phyloP scores from a whole-genome alignment of 2,113 vertebrate genomes.

The Mus spicilegus region DNA sequence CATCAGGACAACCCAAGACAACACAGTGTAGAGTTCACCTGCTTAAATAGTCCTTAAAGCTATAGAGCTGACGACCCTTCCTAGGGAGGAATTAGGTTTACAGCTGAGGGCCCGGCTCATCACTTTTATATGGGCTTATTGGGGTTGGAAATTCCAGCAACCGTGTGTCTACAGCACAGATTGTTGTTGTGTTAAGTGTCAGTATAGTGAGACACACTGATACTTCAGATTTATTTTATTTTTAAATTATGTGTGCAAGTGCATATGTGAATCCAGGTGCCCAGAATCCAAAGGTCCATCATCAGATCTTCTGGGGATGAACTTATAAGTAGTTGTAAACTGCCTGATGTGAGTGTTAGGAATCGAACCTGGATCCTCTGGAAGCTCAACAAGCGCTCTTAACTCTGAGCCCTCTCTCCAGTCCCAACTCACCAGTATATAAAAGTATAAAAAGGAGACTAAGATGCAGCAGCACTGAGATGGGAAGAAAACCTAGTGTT shows the following conservation, averaged over 20 bases:
- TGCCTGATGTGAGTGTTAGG: background rate
- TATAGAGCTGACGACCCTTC: no score
- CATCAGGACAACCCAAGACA: no score
- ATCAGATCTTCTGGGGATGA: background rate
- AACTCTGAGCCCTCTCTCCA: background rate
- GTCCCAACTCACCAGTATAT: background rate
- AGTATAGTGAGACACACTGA: background rate
- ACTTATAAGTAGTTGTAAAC: background rate
- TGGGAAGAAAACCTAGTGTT: background rate
- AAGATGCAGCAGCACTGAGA: background rate
- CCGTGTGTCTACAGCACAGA: no score
- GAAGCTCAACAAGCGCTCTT: background rate
- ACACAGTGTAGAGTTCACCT: no score
- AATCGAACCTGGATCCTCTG: background rate
- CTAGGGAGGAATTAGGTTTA: background rate
- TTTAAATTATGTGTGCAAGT: background rate
- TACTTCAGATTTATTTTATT: background rate
- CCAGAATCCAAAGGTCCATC: background rate
- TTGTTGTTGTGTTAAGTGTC: no score
- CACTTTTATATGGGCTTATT: no score
- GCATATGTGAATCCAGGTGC: background rate
- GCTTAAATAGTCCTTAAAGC: no score
- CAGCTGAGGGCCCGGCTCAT: background rate
- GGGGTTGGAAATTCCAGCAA: no score
- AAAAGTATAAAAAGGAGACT: background rate